Base-by-base conservation (phyloP, 2,888 invertebrate genomes). In the Heliothis peltigera region DNA sequence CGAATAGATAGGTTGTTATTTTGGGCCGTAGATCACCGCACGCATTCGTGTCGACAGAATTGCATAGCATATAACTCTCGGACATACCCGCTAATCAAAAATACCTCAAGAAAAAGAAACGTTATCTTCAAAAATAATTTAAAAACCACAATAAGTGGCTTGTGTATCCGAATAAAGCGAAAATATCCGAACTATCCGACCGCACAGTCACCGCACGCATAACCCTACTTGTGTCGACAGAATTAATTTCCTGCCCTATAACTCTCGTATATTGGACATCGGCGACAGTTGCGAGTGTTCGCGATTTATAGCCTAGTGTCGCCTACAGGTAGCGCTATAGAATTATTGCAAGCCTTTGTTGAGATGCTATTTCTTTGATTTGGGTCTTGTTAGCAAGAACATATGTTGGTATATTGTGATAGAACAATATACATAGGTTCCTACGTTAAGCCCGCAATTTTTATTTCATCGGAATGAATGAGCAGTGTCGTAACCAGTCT, bases 171-270 rank as follows among this genome's bases (percentile, higher is more conserved):
- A n/a, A n/a, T n/a, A n/a, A n/a, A n/a, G 12, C 28, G 17, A 32
- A 75, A 70, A 62, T 75, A 76, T 82, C 75, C 71, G 25, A 64
- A 66, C 60, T 76, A 76, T 65, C 39, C 53, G 15, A 15, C 18
- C 57, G 64, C 75, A 60, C 70, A 79, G 80, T 63, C 79, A 85
- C 85, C 82, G 56, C 84, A 82, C 83, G 82, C 84, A 87, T 90
- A 92, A 92, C 93, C 92, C 92, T 91, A 93, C 93, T 91, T 89
- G 91, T 83, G 91, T 86, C 89, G 92, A 92, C 93, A 92, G 93
- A 93, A 94, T 94, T 94, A 94, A 94, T 94, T 94, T 94, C 94
- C 94, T 93, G 93, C 87, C 88, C 87, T 92, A 94, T 94, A 94
- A 94, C 92, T 94, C 93, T 93, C 90, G 86, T 93, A 93, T 94